Conservation (phyloP, 2,888 invertebrate genomes). For the Macaria liturata region DNA sequence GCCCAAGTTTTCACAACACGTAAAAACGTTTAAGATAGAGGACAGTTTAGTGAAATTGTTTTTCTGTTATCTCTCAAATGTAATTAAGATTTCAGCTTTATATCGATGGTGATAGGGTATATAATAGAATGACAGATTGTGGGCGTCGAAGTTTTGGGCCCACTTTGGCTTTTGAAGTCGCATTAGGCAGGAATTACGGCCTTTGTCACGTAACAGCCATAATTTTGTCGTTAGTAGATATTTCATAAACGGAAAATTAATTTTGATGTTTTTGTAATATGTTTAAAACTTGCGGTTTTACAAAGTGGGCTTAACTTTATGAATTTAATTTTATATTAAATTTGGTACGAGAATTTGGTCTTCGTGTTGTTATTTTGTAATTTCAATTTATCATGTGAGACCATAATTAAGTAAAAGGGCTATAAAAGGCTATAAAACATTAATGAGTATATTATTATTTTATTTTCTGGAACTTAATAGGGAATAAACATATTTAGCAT, state of each 20-base stretch:
- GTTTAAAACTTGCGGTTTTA: conserved; percentile 10
- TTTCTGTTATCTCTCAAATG: conserved; percentile 12
- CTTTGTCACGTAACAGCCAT: conserved; percentile 35
- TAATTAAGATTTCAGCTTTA: conserved; percentile 21
- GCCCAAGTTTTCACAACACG: conserved; percentile 14
- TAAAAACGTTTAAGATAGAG: conserved; percentile 23
- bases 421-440: no score
- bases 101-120: conserved; percentile 30
- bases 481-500: no score
- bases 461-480: no score
- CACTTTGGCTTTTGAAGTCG: conserved; percentile 39
- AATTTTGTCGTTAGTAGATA: conserved; percentile 33
- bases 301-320: not conserved
- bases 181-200: conserved; percentile 40
- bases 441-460: no score
- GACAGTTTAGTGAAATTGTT: conserved; percentile 21
- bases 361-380: no score
- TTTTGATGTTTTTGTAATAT: conserved; percentile 18
- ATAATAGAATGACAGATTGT: conserved; percentile 8
- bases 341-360: no score
- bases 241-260: conserved; percentile 25
- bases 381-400: no score
- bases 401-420: no score
- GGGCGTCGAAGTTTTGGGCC: conserved; percentile 34
- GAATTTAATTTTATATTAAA: no score